Evolutionary conservation across 2,888 invertebrate species (phyloP).

Genomic region (Torymus tubicola): DNA sequence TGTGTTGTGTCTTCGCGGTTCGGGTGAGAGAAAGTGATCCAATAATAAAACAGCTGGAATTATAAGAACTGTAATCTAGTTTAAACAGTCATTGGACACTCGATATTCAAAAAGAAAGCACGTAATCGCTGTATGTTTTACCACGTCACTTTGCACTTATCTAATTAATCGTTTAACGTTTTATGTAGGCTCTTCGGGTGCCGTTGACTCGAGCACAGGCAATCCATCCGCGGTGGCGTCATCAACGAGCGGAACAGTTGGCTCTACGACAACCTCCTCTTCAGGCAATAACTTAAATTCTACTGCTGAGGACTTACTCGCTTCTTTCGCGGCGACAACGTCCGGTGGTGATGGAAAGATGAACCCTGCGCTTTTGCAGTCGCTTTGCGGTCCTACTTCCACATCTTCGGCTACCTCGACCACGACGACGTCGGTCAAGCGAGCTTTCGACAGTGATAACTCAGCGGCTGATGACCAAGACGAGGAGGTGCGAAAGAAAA

Average conservation of each 20-base stretch:
- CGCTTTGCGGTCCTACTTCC: constrained; percentile 59
- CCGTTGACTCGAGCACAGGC: constrained; percentile 15
- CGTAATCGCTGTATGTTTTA: no score
- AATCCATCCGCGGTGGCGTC: constrained; percentile 58
- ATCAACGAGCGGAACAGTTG: constrained; percentile 60
- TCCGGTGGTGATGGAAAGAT: constrained; percentile 23
- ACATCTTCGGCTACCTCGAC: constrained; percentile 64
- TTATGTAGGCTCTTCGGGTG: constrained; percentile 12
- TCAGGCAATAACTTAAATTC: no score
- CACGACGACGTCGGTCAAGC: constrained; percentile 59
- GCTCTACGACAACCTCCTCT: no score
- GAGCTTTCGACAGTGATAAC: constrained; percentile 79
- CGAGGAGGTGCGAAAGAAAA: constrained; percentile 84
- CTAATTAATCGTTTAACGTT: no score
- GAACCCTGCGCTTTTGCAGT: constrained; percentile 27
- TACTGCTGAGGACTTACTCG: no score
- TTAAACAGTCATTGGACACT: no score
- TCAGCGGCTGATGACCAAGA: constrained; percentile 79
- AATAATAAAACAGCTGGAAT: no score
- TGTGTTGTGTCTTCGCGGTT: no score
- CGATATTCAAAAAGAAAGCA: no score
- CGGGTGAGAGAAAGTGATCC: no score
- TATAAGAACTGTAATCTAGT: no score
- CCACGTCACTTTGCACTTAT: no score
- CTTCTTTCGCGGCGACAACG: constrained; percentile 1